phyloP scores from a whole-genome alignment of 2,797 vertebrate genomes.

The Chelon auratus region DNA sequence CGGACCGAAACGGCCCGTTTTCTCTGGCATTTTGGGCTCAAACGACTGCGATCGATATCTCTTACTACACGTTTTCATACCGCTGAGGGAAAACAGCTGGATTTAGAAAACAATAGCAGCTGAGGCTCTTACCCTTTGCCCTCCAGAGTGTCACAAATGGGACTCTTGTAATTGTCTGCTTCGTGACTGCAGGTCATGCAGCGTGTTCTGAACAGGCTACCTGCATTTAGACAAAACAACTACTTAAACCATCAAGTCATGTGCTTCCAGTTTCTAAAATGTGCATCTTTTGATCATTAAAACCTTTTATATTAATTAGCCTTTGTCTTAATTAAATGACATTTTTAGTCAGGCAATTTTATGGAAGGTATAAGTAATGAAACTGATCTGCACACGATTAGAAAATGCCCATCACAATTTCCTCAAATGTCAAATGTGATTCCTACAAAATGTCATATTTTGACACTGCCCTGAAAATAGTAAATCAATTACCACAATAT shows the following conservation, averaged over 20 bases:
- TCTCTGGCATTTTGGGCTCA: slow-evolving; percentile 57
- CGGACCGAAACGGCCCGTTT: slow-evolving; percentile 8
- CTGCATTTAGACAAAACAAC: slow-evolving; percentile 69
- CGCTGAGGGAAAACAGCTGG: slow-evolving; percentile 23
- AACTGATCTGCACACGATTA: background rate
- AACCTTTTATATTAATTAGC: too few relatives aligned
- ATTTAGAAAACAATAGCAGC: background rate
- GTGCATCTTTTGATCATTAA: too few relatives aligned
- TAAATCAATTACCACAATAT: too few relatives aligned
- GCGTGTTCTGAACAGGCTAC: slow-evolving; percentile 94
- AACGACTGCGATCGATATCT: slow-evolving; percentile 50
- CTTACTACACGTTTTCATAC: slow-evolving; percentile 12
- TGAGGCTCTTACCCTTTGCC: slow-evolving; percentile 91
- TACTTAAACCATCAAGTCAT: background rate
- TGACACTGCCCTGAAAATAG: too few relatives aligned
- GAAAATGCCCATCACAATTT: too few relatives aligned
- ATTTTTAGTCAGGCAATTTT: background rate
- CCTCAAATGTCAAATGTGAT: too few relatives aligned
- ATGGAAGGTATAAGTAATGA: too few relatives aligned
- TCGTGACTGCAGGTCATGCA: slow-evolving; percentile 92
- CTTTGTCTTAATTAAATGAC: background rate
- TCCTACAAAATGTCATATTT: too few relatives aligned
- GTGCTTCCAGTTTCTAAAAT: background rate
- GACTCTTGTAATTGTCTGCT: slow-evolving; percentile 89
- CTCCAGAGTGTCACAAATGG: slow-evolving; percentile 89